A percentile compares a stretch with the other conserved stretches of the same genome.
Conservation (phyloP, 2,888 invertebrate genomes). For the Acleris emargana region DNA sequence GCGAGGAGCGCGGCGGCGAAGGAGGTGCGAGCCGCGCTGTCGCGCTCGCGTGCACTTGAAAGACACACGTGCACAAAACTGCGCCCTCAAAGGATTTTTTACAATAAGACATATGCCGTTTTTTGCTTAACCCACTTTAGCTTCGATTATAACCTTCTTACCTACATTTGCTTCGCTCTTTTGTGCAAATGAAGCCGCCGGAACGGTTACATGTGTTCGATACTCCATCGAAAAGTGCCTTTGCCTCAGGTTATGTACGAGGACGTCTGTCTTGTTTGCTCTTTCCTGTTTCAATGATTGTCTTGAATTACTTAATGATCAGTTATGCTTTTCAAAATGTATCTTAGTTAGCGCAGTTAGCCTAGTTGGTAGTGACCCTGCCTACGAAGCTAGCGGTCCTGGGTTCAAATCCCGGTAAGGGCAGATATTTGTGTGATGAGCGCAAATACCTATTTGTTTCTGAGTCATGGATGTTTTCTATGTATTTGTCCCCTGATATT, state of each 20-base stretch:
- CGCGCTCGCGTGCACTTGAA: conserved; percentile 53
- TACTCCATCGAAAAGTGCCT: conserved; percentile 34
- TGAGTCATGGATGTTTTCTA: no score
- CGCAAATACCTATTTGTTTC: no score
- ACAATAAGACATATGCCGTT: conserved; percentile 81
- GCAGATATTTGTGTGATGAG: no score
- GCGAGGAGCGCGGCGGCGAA: conserved; percentile 4
- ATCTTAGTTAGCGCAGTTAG: no score
- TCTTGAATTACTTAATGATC: no score
- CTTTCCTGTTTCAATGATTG: not conserved
- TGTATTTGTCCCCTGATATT: no score
- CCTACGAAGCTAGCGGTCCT: no score
- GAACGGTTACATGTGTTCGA: conserved; percentile 50
- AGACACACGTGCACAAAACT: conserved; percentile 78
- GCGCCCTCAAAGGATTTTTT: conserved; percentile 77
- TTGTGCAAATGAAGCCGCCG: conserved; percentile 69
- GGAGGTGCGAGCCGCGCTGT: conserved; percentile 25
- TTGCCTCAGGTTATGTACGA: not conserved
- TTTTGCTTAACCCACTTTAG: conserved; percentile 83
- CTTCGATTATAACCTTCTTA: conserved; percentile 82
- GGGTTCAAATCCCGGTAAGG: no score
- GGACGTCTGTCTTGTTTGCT: not conserved
- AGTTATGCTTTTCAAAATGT: no score
- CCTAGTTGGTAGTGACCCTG: no score
- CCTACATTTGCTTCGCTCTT: conserved; percentile 79